Base-by-base conservation (phyloP, 1,140 invertebrate genomes). In the Glossosoma conforme region DNA sequence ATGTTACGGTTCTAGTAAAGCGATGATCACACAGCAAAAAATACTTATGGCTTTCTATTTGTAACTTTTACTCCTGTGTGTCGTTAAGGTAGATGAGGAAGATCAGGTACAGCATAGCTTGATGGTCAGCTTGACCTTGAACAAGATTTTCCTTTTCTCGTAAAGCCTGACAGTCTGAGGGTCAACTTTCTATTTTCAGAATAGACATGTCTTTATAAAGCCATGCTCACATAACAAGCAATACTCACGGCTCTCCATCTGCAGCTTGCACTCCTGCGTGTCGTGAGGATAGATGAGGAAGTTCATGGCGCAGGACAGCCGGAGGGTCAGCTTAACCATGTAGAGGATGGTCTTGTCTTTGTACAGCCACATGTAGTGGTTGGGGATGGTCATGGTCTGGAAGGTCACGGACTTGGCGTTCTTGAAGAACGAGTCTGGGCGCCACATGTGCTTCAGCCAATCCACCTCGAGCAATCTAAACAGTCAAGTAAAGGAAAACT, bases 381-480 rank as follows among this genome's bases (percentile, higher is more conserved):
- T 93, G 0, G 90, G 90, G 56, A 93, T 90, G 33, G 89, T 93
- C 90, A 93, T 93, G 0, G 89, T 91, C 68, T 93, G 89, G 63
- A 93, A 93, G 2, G 89, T 93, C 0, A 93, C 90, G 6, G 87
- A 88, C 69, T 93, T 93, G 22, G 90, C 90, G 66, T 91, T 91
- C 66, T 91, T 91, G 66, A 91, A 90, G 66, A 89, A 91, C 0
- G 87, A 89, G 72, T 91, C 90, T 0, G 90, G 90, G 36, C 89
- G 74, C 90, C 90, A 93, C 82, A 93, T 92, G 56, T 91, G 85
- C 62, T 91, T 90, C 42, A 91, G 63, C 88, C 89, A 92, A 60
- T 90, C 88, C 3, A 92, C 87, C 70, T 91, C 88, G 15, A 92
- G 67, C 37, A 92, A 74, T 62, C 86, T 84, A 65, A 14, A 15